Evolutionary conservation across 1,140 invertebrate genomes (phyloP), one percentile per base, ranked within the genome.

Genomic region (Mamestra configurata): DNA sequence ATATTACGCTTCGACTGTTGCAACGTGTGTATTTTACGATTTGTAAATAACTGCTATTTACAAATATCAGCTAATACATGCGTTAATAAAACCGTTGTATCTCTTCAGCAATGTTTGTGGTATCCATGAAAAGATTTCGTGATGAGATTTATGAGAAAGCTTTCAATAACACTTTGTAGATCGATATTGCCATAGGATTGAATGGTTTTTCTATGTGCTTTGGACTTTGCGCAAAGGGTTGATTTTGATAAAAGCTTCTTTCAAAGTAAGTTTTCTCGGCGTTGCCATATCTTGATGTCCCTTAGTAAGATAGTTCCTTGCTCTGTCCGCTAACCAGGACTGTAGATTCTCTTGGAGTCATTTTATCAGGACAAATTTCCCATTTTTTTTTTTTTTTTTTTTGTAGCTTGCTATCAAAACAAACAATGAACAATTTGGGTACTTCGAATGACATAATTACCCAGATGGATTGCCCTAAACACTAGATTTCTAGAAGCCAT

Each of bases 261-360:
- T 70, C 40, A 24, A 70, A 70, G 22, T 46, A 27, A 70, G 15
- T 49, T 70, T 72, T 55, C 35, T 37, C 27, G 13, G 6, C 13
- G 22, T 15, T 49, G 8, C 27, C n/a, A 24, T 53, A 72, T 72
- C 70, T 72, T 72, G 70, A 72, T 72, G 49, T 72, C 49, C 70
- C 49, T 72, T 53, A 24, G 0, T 11, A 20, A 31, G 49, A 72
- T 72, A 72, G 70, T 72, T 72, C 10, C 61, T 66, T 55, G 8
- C 35, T 40, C 3, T 20, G 4, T 40, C 8, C 10, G 10, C 10
- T 66, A n/a, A 37, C 35, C 35, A 22, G 35, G 10, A 11, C n/a
- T 18, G 8, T 6, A 22, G 11, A 57, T 64, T 31, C 20, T n/a
- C n/a, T 66, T 5, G n/a, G 35, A 37, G 8, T 40, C 0, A 20